Conservation (phyloP, 1,140 invertebrate species). For the Diabrotica undecimpunctata region DNA sequence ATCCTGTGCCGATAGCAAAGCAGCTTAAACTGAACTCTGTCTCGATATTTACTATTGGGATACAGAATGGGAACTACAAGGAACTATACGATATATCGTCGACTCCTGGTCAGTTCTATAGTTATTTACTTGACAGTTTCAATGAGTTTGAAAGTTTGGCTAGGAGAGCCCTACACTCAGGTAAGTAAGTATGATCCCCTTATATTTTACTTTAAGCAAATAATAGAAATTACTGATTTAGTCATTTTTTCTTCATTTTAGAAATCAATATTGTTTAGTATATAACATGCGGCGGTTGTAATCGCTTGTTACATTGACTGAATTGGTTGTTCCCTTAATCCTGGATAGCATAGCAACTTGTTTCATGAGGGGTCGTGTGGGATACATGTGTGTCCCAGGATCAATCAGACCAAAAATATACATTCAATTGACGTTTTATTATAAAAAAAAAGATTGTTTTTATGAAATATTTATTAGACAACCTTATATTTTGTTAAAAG, state of each 20-base stretch:
- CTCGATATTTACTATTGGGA: conserved; percentile 64
- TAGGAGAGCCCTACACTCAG: conserved; percentile 64
- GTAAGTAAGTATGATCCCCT: conserved; percentile 43
- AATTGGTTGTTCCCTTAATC: too few species aligned
- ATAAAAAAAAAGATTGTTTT: too few species aligned
- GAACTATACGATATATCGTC: conserved; percentile 67
- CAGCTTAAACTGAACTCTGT: conserved; percentile 54
- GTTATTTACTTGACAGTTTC: conserved; percentile 68
- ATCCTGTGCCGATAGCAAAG: conserved; percentile 59
- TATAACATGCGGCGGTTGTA: background rate
- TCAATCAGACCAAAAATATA: too few species aligned
- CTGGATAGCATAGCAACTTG: too few species aligned
- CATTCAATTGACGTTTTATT: too few species aligned
- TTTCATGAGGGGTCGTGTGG: too few species aligned
- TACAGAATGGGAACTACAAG: conserved; percentile 63
- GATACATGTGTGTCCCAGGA: too few species aligned
- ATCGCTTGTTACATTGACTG: too few species aligned
- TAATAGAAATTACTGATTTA: background rate
- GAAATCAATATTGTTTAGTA: too few species aligned
- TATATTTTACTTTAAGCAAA: conserved; percentile 3
- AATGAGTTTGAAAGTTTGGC: conserved; percentile 69
- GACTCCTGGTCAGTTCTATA: conserved; percentile 60
- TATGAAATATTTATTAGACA: too few species aligned
- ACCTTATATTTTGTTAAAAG: too few species aligned
- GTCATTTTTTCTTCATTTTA: too few species aligned